Conservation (phyloP, 2,888 invertebrate species). For the Liopterus haemorrhoidalis region DNA sequence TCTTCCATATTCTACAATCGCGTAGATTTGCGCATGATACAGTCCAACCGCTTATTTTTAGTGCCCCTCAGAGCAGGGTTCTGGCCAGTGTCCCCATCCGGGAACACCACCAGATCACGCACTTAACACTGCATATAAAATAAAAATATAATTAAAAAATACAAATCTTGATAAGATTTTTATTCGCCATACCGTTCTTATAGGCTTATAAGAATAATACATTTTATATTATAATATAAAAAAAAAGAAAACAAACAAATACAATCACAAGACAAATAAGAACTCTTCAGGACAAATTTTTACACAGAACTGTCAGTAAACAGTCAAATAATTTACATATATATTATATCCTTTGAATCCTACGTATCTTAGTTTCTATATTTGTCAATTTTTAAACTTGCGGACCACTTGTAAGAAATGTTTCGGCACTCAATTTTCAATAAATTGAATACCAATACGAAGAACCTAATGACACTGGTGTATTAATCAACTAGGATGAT, state of each 20-base stretch:
- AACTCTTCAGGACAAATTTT: slow-evolving; percentile 4
- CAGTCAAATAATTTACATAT: slow-evolving; percentile 11
- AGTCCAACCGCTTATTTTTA: too few relatives aligned
- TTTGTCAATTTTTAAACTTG: too few relatives aligned
- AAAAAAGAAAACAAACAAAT: slow-evolving; percentile 12
- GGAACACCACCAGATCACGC: too few relatives aligned
- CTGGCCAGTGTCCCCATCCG: too few relatives aligned
- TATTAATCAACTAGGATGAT: slow-evolving; percentile 68
- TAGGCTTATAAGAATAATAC: slow-evolving; percentile 19
- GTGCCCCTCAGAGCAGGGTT: too few relatives aligned
- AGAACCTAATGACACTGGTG: slow-evolving; percentile 23
- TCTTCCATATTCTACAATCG: too few relatives aligned
- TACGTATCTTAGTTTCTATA: slow-evolving; percentile 11
- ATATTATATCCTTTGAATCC: slow-evolving; percentile 10
- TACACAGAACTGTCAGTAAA: too few relatives aligned
- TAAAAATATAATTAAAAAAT: slow-evolving; percentile 16
- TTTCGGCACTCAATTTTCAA: slow-evolving; percentile 15
- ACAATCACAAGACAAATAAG: slow-evolving; percentile 8
- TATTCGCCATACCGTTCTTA: slow-evolving; percentile 21
- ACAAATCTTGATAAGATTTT: slow-evolving; percentile 15
- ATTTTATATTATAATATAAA: slow-evolving; percentile 17
- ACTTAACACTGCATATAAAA: slow-evolving; percentile 9
- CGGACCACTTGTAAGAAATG: slow-evolving; percentile 15
- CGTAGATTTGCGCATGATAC: too few relatives aligned
- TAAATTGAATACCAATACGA: slow-evolving; percentile 26